Evolutionary conservation across 2,888 invertebrate genomes (phyloP), one percentile per base, ranked within the genome.

Genomic region (Dynastes tityus): DNA sequence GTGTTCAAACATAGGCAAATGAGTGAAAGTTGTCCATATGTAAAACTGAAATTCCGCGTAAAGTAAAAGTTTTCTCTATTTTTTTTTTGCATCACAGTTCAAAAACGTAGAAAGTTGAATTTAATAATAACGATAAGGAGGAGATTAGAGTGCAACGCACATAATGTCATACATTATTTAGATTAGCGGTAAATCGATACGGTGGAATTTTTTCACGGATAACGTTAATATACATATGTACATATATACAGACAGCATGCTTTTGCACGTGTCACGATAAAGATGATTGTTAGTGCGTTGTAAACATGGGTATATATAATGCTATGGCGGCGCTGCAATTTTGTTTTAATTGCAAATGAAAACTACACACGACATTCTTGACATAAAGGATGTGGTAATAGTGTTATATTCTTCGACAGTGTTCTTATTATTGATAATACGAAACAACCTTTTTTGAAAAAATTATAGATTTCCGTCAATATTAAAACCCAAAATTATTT

Each of bases 1-100:
- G 29, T 51, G 51, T 51, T 22, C 22, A 67, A 67, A 40, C 16
- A 37, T 16, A 67, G n/a, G 13, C 45, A 67, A 67, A 27, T 51
- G 68, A 68, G 68, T 68, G 68, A 68, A 68, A 68, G 68, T 51
- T 51, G 27, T n/a, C 27, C 4, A 11, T 51, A 63, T 29, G 68
- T 29, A 68, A 68, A 68, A 68, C n/a, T 68, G 29, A 68, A 68
- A 68, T 68, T 68, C 51, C 51, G 49, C 22, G 11, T 27, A 51
- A 68, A 68, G 68, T 68, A 68, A 67, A 67, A 68, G 68, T 51
- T 16, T 37, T 16, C 40, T 16, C 16, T 65, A 32, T 40, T 13
- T 64, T 29, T 63, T 65, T 37, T 40, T 40, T 65, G 3, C 22
- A 65, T 65, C 6, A 40, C n/a, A 40, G 40, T 45, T 45, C 11